phyloP scores from a whole-genome alignment of 2,113 vertebrate species.

The Falco punctatus region DNA sequence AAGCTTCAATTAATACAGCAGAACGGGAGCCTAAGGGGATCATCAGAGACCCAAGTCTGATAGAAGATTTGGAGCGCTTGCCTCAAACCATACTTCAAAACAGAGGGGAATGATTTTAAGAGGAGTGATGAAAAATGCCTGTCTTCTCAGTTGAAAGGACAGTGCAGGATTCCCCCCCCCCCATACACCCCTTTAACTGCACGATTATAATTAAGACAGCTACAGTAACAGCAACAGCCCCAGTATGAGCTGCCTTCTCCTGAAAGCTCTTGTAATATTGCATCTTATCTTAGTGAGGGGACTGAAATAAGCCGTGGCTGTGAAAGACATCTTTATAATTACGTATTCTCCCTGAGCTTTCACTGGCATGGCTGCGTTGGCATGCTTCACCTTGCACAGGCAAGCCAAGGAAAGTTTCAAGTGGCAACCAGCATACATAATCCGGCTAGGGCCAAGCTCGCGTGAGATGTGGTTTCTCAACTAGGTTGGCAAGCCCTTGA shows the following conservation, averaged over 20 bases:
- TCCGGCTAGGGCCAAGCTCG: neutral
- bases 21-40: neutral
- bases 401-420: neutral
- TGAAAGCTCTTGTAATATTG: neutral
- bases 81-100: constrained; percentile 38
- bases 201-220: neutral
- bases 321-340: neutral
- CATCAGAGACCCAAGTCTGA: neutral
- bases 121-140: constrained; percentile 26
- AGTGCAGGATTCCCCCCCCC: neutral
- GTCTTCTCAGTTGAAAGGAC: constrained; percentile 16
- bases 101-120: neutral
- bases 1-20: constrained; percentile 11
- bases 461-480: neutral
- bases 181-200: neutral
- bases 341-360: neutral
- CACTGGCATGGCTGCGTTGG: neutral
- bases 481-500: neutral
- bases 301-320: neutral
- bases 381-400: neutral
- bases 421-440: neutral
- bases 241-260: neutral
- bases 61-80: neutral
- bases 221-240: neutral
- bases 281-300: neutral